A percentile compares a stretch with the other conserved stretches of the same genome.
Evolutionary conservation across 2,888 invertebrate species (phyloP).

Genomic region (Dynastes tityus): DNA sequence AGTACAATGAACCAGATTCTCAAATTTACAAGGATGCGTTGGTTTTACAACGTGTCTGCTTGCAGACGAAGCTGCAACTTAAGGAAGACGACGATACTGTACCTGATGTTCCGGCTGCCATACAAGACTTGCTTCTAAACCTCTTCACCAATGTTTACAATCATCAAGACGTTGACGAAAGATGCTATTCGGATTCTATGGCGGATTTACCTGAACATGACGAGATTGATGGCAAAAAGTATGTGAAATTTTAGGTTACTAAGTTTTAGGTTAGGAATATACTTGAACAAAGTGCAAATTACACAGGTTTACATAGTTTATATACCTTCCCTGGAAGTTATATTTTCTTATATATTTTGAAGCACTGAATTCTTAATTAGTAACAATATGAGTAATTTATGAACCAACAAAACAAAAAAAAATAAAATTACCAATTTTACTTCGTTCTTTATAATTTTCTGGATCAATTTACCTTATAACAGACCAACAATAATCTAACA

Average conservation of each 20-base stretch:
- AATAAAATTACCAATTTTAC: too few species aligned
- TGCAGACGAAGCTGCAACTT: slow-evolving; percentile 92
- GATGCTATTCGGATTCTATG: slow-evolving; percentile 97
- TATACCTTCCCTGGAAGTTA: too few species aligned
- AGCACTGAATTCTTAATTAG: too few species aligned
- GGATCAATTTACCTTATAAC: too few species aligned
- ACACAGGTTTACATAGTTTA: too few species aligned
- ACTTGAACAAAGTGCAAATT: too few species aligned
- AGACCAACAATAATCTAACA: too few species aligned
- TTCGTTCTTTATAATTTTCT: too few species aligned
- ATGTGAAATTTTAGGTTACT: slow-evolving; percentile 58
- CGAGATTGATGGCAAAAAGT: slow-evolving; percentile 80
- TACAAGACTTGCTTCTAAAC: slow-evolving; percentile 92
- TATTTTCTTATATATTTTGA: too few species aligned
- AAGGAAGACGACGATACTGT: slow-evolving; percentile 87
- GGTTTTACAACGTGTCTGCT: slow-evolving; percentile 90
- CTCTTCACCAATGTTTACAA: slow-evolving; percentile 96
- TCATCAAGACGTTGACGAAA: slow-evolving; percentile 96
- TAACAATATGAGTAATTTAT: too few species aligned
- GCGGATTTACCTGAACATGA: slow-evolving; percentile 94
- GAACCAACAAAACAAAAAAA: too few species aligned
- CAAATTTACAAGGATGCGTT: slow-evolving; percentile 98
- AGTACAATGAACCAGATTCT: slow-evolving; percentile 97
- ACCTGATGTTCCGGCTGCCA: slow-evolving; percentile 90
- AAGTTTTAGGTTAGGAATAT: too few species aligned